Evolutionary conservation across 92 coral and sea anemone species (phyloP).

Genomic region (Blastomussa wellsi): DNA sequence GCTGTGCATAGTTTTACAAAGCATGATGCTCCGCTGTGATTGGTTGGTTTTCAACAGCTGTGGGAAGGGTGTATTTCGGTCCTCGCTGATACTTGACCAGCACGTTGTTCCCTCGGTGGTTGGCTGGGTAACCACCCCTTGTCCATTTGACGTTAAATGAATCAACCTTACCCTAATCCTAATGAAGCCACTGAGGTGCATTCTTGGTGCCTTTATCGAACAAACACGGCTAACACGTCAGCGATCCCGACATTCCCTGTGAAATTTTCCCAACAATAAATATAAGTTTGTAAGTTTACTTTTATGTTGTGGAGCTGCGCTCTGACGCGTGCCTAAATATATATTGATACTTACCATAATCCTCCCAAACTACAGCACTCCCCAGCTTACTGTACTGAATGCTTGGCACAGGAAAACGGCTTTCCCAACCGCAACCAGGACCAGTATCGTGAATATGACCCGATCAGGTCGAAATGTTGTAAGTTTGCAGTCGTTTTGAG

Average conservation of each 20-base stretch:
- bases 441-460: background rate
- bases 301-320: background rate
- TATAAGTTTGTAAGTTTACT: background rate
- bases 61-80: too few relatives aligned
- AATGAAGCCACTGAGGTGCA: background rate
- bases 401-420: background rate
- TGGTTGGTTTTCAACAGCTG: too few relatives aligned
- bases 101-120: too few relatives aligned
- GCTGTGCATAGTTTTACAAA: too few relatives aligned
- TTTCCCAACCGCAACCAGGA: background rate
- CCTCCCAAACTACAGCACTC: background rate
- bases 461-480: background rate
- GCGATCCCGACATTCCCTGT: conserved; percentile 1
- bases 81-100: too few relatives aligned
- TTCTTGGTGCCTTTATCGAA: background rate
- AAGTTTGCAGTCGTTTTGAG: background rate
- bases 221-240: background rate
- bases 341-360: background rate
- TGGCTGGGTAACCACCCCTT: too few relatives aligned
- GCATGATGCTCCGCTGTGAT: too few relatives aligned
- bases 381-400: background rate
- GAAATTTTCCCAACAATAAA: background rate
- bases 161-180: too few relatives aligned
- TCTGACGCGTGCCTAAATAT: too few relatives aligned
- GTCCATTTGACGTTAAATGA: too few relatives aligned